phyloP scores from a whole-genome alignment of 1,140 invertebrate species.

The Ephestia elutella region DNA sequence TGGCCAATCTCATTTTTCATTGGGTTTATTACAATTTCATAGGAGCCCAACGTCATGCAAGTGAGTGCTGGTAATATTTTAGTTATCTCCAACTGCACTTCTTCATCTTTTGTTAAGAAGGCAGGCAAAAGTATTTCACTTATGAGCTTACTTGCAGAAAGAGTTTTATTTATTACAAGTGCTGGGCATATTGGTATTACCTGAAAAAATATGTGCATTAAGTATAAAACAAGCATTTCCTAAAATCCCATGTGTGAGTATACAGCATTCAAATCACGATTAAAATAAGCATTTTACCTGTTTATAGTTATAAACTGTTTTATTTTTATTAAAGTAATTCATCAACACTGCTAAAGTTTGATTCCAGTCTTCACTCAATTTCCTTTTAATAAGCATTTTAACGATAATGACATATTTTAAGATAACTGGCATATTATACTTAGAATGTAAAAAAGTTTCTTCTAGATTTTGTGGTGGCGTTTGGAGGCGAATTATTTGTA shows the following conservation, averaged over 20 bases:
- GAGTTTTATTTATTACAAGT: slow-evolving; percentile 38
- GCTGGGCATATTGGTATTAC: slow-evolving; percentile 40
- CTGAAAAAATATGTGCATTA: slow-evolving; percentile 33
- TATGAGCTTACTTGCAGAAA: slow-evolving; percentile 51
- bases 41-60: slow-evolving; percentile 49
- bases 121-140: slow-evolving; percentile 53
- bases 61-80: slow-evolving; percentile 36
- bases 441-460: slow-evolving; percentile 21
- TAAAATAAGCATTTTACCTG: no score
- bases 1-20: slow-evolving; percentile 28
- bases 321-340: slow-evolving; percentile 30
- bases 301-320: slow-evolving; percentile 21
- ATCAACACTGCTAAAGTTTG: slow-evolving; percentile 28
- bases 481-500: slow-evolving; percentile 42
- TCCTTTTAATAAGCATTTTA: slow-evolving; percentile 30
- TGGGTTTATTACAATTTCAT: slow-evolving; percentile 27
- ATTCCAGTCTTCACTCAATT: slow-evolving; percentile 33
- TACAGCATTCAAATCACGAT: no score
- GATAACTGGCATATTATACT: slow-evolving; percentile 12
- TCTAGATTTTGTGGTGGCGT: slow-evolving; percentile 22
- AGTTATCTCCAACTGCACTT: slow-evolving; percentile 38
- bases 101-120: slow-evolving; percentile 42
- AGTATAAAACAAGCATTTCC: not conserved
- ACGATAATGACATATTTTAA: slow-evolving; percentile 34
- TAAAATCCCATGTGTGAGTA: no score